Conservation (phyloP, 1,140 invertebrate species). For the Scaptomyza pallida region DNA sequence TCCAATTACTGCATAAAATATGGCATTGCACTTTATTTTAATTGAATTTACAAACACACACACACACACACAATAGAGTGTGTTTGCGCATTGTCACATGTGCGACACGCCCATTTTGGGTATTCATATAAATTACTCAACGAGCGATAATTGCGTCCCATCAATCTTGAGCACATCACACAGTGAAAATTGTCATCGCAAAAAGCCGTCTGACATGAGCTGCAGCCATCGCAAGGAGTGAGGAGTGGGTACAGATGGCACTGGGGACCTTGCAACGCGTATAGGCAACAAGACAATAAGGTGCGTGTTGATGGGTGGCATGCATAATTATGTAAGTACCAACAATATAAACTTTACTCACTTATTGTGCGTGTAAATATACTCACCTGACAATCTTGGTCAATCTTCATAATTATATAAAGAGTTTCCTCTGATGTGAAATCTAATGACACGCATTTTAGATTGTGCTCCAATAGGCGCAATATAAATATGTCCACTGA, state of each 20-base stretch:
- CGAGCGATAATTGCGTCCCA: slow-evolving; percentile 78
- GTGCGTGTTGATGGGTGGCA: slow-evolving; percentile 32
- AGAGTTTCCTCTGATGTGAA: not conserved
- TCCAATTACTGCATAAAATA: slow-evolving; percentile 75
- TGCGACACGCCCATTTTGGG: slow-evolving; percentile 61
- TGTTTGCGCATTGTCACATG: slow-evolving; percentile 56
- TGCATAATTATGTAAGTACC: slow-evolving; percentile 1
- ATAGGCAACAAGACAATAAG: slow-evolving; percentile 70
- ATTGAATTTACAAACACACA: slow-evolving; percentile 61
- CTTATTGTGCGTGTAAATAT: slow-evolving; percentile 14
- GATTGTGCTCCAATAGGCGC: not conserved
- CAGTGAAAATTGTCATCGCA: slow-evolving; percentile 78
- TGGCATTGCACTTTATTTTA: slow-evolving; percentile 74
- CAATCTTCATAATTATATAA: slow-evolving; percentile 2
- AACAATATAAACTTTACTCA: too few relatives aligned
- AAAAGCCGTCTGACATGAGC: slow-evolving; percentile 75
- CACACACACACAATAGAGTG: slow-evolving; percentile 24
- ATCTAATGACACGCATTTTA: not conserved
- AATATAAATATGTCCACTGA: not conserved
- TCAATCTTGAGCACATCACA: slow-evolving; percentile 79
- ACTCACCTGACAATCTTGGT: not conserved
- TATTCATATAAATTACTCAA: slow-evolving; percentile 78
- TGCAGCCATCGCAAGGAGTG: slow-evolving; percentile 25
- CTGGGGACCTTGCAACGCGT: slow-evolving; percentile 20
- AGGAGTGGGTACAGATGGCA: not conserved